Conservation (phyloP, 2,113 vertebrate genomes). For the Grus americana region DNA sequence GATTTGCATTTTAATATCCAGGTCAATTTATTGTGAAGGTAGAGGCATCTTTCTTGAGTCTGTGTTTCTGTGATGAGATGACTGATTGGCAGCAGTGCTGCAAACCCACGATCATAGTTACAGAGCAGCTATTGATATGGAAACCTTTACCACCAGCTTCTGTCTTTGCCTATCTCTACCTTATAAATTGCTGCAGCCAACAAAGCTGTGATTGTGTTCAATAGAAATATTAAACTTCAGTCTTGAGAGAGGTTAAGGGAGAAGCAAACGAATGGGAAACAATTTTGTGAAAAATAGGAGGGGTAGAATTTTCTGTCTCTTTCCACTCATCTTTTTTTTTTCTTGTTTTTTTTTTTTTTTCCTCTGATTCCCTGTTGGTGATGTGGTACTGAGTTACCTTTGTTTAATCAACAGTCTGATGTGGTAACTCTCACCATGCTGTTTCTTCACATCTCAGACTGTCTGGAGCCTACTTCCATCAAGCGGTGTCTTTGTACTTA, state of each 20-base stretch:
- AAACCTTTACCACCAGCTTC: background rate
- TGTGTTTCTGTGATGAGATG: background rate
- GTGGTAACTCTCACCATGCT: conserved; percentile 57
- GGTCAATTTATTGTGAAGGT: background rate
- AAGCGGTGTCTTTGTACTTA: conserved; percentile 72
- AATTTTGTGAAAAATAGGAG: background rate
- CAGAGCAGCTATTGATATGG: background rate
- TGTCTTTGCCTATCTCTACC: background rate
- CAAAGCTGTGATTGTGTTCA: background rate
- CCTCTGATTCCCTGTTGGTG: background rate
- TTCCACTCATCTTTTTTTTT: background rate
- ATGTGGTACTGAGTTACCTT: conserved; percentile 32
- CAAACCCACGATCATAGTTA: background rate
- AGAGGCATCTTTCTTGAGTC: background rate
- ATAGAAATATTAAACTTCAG: conserved; percentile 10
- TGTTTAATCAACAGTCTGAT: conserved; percentile 76
- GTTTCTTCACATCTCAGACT: conserved; percentile 77
- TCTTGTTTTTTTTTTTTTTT: too few relatives aligned
- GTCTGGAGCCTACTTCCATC: conserved; percentile 81
- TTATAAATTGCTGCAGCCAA: background rate
- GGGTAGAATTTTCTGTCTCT: background rate
- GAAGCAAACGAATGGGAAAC: background rate
- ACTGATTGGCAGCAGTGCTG: background rate
- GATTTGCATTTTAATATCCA: conserved; percentile 41
- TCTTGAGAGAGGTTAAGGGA: background rate